Conservation (phyloP, 1,140 invertebrate genomes). For the Halotydeus destructor region DNA sequence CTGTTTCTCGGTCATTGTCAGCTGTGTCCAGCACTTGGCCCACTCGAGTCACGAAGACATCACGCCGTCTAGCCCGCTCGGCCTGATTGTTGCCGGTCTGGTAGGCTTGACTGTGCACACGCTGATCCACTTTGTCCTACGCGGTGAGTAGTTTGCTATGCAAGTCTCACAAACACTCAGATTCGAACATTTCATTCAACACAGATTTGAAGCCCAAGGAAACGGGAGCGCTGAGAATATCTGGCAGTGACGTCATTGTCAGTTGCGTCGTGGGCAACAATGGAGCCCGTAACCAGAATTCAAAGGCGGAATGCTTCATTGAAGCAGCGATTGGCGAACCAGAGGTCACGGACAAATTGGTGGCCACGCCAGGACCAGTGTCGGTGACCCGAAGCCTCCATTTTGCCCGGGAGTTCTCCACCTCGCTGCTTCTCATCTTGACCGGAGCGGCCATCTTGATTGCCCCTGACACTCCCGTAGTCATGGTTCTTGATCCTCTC, state of each 20-base stretch:
- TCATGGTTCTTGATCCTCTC: slow-evolving; percentile 1
- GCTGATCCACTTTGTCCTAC: slow-evolving; percentile 47
- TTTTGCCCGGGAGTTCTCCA: slow-evolving; percentile 1
- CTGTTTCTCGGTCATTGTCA: slow-evolving; percentile 55
- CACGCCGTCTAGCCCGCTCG: slow-evolving; percentile 53
- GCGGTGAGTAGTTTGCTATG: slow-evolving; percentile 29
- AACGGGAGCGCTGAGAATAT: not conserved
- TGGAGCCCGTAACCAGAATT: too few species aligned
- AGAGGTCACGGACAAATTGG: too few species aligned
- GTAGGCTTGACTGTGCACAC: slow-evolving; percentile 42
- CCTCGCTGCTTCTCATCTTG: not conserved
- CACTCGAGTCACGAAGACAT: slow-evolving; percentile 34
- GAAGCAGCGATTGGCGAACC: too few species aligned
- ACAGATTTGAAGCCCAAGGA: slow-evolving; percentile 4
- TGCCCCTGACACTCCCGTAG: not conserved
- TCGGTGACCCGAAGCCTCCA: too few species aligned
- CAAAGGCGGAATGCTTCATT: too few species aligned
- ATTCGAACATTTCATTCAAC: too few species aligned
- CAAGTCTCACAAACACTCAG: too few species aligned
- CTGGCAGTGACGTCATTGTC: slow-evolving; percentile 2
- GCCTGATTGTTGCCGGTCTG: slow-evolving; percentile 42
- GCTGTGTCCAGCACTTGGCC: slow-evolving; percentile 45
- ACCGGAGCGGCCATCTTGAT: too few species aligned
- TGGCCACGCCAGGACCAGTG: too few species aligned
- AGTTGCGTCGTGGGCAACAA: not conserved